These are phyloP conservation scores for Hirudo medicinalis DNA, from an alignment of 1,140 invertebrate genomes.

Conservation along the genomic window DNA sequence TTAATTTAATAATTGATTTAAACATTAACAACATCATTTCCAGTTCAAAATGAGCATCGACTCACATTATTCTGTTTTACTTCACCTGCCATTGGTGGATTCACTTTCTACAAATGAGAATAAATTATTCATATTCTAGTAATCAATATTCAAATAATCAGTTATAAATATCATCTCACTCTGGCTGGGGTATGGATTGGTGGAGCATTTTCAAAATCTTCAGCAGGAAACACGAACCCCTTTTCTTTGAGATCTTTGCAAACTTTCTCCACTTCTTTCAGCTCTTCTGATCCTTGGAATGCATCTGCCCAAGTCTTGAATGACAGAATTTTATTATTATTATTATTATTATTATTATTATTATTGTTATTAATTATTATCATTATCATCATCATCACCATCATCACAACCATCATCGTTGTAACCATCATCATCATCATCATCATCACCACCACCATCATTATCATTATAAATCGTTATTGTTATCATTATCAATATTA, in stretches of 20 bases:
- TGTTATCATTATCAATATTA: too few relatives aligned
- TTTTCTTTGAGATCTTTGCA: conserved; percentile 87
- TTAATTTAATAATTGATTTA: background rate
- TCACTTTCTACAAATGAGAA: too few relatives aligned
- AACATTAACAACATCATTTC: too few relatives aligned
- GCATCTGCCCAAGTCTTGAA: conserved; percentile 83
- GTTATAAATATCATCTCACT: conserved; percentile 47
- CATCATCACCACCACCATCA: too few relatives aligned
- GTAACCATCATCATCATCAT: too few relatives aligned
- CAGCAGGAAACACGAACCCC: conserved; percentile 94
- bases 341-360: background rate
- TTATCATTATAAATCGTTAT: background rate
- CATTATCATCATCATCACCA: too few relatives aligned
- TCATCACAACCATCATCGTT: too few relatives aligned
- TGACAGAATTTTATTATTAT: background rate
- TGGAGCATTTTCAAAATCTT: conserved; percentile 81
- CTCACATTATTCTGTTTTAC: too few relatives aligned
- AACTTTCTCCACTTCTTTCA: conserved; percentile 78
- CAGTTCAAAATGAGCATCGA: too few relatives aligned
- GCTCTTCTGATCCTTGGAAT: conserved; percentile 73
- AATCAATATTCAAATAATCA: too few relatives aligned
- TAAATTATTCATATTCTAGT: too few relatives aligned
- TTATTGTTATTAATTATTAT: background rate
- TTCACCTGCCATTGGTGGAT: too few relatives aligned
- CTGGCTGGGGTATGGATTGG: conserved; percentile 91